Conservation (phyloP, 2,797 vertebrate species). For the Tadarida brasiliensis region DNA sequence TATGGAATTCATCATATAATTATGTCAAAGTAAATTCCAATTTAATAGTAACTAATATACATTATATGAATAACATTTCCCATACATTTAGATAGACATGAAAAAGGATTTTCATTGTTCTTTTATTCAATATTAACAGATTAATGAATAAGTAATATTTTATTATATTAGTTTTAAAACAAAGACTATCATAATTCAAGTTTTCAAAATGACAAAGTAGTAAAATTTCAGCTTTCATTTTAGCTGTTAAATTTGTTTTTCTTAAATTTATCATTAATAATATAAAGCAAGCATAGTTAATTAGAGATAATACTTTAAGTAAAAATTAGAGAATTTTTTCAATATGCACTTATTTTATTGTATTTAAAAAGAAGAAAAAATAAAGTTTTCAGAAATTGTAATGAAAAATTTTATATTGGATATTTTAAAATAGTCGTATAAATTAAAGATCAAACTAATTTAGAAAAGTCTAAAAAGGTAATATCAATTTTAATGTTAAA, state of each 20-base stretch:
- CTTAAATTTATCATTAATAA: constrained; percentile 62
- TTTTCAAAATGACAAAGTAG: constrained; percentile 66
- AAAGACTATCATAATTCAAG: constrained; percentile 27
- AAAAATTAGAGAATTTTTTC: background rate
- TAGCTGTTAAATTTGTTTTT: constrained; percentile 33
- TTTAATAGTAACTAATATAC: background rate
- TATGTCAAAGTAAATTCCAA: background rate
- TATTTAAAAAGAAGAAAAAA: constrained; percentile 39
- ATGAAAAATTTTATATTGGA: background rate
- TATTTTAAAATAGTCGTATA: constrained; percentile 15
- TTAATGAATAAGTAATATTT: constrained; percentile 42
- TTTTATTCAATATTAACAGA: constrained; percentile 17
- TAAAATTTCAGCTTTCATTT: constrained; percentile 60
- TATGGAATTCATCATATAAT: background rate
- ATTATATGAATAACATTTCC: background rate
- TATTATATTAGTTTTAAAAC: constrained; percentile 54
- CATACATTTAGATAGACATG: background rate
- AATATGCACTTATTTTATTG: background rate
- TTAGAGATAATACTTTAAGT: constrained; percentile 53
- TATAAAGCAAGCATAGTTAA: background rate
- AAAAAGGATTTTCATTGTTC: constrained; percentile 63
- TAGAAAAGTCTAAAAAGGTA: constrained; percentile 3
- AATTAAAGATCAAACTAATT: background rate
- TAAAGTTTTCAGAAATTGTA: background rate
- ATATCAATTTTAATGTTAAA: constrained; percentile 24